Evolutionary conservation across 92 coral and sea anemone genomes (phyloP).

Genomic region (Epizoanthus stellaris): DNA sequence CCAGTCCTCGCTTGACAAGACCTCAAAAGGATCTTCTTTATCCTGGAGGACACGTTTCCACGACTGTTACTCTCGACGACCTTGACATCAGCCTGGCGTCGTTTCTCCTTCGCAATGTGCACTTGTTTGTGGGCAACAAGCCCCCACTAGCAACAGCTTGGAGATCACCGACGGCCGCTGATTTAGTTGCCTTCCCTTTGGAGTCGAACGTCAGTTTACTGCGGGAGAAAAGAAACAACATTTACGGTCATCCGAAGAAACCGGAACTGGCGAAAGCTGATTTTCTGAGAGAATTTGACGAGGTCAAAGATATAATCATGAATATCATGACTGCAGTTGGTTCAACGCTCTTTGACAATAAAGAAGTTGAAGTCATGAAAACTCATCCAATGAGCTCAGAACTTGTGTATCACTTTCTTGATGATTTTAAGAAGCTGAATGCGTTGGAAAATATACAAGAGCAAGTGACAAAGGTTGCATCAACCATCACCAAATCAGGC

Average conservation of each 20-base stretch:
- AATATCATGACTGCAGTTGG: slow-evolving; percentile 1
- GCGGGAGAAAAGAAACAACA: slow-evolving; percentile 11
- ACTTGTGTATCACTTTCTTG: slow-evolving; percentile 6
- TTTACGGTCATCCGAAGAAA: slow-evolving; percentile 6
- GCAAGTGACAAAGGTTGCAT: background rate
- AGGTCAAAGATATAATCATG: background rate
- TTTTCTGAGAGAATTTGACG: slow-evolving; percentile 11
- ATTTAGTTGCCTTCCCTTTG: slow-evolving; percentile 11
- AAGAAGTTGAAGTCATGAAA: slow-evolving; percentile 14
- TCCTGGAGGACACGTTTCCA: slow-evolving; percentile 14
- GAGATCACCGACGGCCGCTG: background rate
- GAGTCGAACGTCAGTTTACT: slow-evolving; percentile 23
- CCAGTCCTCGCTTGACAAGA: background rate
- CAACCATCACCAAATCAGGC: background rate
- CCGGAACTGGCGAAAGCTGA: slow-evolving; percentile 19
- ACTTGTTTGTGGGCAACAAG: slow-evolving; percentile 18
- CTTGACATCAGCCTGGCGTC: slow-evolving; percentile 21
- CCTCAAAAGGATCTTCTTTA: slow-evolving; percentile 16
- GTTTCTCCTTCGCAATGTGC: slow-evolving; percentile 31
- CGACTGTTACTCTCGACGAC: slow-evolving; percentile 16
- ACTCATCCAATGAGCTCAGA: slow-evolving; percentile 35
- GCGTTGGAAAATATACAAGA: slow-evolving; percentile 13
- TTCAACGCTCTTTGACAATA: background rate
- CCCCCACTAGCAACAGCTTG: slow-evolving; percentile 14
- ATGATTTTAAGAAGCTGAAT: slow-evolving; percentile 25